Evolutionary conservation across 2,797 vertebrate genomes (phyloP), one percentile per base, ranked within the genome.

Genomic region (Chlorospingus semifuscus): DNA sequence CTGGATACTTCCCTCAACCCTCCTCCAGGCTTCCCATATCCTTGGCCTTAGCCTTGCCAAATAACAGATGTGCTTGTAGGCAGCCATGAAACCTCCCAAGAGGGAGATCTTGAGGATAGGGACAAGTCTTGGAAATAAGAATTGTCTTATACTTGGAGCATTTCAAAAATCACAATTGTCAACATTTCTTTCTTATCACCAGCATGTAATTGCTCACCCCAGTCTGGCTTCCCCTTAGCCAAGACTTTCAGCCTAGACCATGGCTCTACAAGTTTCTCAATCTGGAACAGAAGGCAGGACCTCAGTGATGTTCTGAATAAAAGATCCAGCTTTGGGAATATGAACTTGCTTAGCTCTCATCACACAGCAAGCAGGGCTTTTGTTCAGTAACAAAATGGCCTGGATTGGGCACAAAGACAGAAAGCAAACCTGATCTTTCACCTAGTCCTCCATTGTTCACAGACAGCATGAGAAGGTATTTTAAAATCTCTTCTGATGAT

Each of bases 391-490:
- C 20, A 84, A 84, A 90, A 56, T 30, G 46, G 83, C 70, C 94
- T 57, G 56, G 74, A 90, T 59, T 88, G 57, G 77, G 53, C 46
- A 81, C 70, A 82, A 84, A 94, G 82, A 60, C 37, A 68, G 63
- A 93, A 94, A 82, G 89, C 0, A 8, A 78, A 84, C 42, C 80
- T 82, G 64, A 82, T 93, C 91, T 84, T 90, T 46, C 85, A 66
- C 63, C 41, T 72, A 86, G 42, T 61, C 34, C 59, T 66, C 34
- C 64, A 96, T 94, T 95, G 89, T 91, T 84, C 85, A 46, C 94
- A 94, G 85, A 44, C 88, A 89, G 93, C 66, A 27, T 80, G 88
- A 95, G 56, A 87, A 30, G 15, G 74, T 86, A 93, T 89, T 96
- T 95, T 66, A 95, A 90, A 91, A 76, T 63, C 46, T 69, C 39